phyloP scores from a whole-genome alignment of 2,888 invertebrate species.

The Falcaria lacertinaria region DNA sequence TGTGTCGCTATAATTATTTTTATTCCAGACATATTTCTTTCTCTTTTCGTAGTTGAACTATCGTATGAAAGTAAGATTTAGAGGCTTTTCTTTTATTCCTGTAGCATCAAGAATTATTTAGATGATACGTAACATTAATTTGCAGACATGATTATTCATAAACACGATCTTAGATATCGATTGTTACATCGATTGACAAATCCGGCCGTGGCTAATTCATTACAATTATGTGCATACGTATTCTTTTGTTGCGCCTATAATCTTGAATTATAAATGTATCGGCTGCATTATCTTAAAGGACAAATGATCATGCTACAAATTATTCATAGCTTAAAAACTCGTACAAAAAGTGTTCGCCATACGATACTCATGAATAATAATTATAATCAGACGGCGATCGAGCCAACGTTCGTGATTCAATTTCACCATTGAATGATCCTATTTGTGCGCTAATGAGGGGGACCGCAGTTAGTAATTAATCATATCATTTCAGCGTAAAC shows the following conservation, averaged over 20 bases:
- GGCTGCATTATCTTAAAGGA: background rate
- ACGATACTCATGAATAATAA: constrained; percentile 56
- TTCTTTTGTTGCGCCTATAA: background rate
- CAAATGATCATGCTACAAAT: constrained; percentile 5
- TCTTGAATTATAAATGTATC: background rate
- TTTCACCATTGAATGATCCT: constrained; percentile 73
- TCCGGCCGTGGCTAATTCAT: background rate
- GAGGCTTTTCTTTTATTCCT: background rate
- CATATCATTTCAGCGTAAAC: constrained; percentile 76
- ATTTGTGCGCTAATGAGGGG: constrained; percentile 76
- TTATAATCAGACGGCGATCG: constrained; percentile 69
- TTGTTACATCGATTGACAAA: background rate
- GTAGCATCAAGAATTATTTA: background rate
- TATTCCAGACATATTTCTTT: background rate
- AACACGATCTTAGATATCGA: background rate
- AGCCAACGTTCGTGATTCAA: constrained; percentile 64
- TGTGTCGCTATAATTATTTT: constrained; percentile 3
- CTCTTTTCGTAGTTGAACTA: background rate
- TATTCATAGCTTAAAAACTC: constrained; percentile 15
- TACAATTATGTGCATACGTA: background rate
- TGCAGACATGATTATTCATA: background rate
- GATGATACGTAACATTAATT: background rate
- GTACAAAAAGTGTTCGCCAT: constrained; percentile 24
- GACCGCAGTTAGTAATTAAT: constrained; percentile 71
- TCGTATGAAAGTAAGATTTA: background rate